These are phyloP conservation scores for Acronicta alni DNA, from an alignment of 2,888 invertebrate genomes.

Conservation along the genomic window DNA sequence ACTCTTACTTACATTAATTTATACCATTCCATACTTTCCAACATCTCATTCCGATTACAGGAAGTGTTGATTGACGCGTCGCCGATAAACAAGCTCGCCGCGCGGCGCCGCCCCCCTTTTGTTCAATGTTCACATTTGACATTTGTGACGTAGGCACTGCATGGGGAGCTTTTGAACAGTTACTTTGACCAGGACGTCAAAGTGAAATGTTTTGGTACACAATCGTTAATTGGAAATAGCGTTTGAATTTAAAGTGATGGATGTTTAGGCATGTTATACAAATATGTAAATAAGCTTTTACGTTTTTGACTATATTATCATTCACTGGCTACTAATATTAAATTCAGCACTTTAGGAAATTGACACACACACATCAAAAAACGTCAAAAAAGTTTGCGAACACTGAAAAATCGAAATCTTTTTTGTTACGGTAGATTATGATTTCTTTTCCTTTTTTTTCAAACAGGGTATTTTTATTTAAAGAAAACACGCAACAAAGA, in stretches of 20 bases:
- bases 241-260: slow-evolving; percentile 13
- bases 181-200: slow-evolving; percentile 31
- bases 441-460: too few relatives aligned
- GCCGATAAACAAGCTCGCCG: slow-evolving; percentile 72
- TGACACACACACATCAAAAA: too few relatives aligned
- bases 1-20: background rate
- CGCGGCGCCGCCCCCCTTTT: slow-evolving; percentile 68
- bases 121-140: slow-evolving; percentile 52
- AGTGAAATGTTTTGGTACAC: slow-evolving; percentile 31
- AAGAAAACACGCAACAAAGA: too few relatives aligned
- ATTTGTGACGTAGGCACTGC: slow-evolving; percentile 38
- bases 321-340: too few relatives aligned
- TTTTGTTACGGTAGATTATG: too few relatives aligned
- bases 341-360: too few relatives aligned
- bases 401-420: too few relatives aligned
- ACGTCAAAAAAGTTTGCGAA: too few relatives aligned
- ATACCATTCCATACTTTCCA: slow-evolving; percentile 24
- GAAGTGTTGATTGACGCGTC: slow-evolving; percentile 75
- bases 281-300: too few relatives aligned
- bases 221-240: slow-evolving; percentile 36
- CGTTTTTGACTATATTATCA: too few relatives aligned
- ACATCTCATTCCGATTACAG: slow-evolving; percentile 54
- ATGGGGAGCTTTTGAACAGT: slow-evolving; percentile 26
- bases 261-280: too few relatives aligned
- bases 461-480: too few relatives aligned